phyloP scores from a whole-genome alignment of 2,797 vertebrate species.

The Erpetoichthys calabaricus region DNA sequence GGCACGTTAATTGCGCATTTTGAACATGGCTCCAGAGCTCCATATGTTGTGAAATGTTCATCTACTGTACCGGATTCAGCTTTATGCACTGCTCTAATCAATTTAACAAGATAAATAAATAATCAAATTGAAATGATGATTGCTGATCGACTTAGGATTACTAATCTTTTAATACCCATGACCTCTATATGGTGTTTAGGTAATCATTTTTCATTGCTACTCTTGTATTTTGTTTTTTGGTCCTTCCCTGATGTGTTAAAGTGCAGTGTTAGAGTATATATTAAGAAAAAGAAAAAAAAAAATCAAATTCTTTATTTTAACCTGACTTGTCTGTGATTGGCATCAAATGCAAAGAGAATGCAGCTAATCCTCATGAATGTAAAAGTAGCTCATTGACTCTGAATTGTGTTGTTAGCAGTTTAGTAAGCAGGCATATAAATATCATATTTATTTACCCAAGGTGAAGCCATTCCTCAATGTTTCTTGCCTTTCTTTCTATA shows the following conservation, averaged over 20 bases:
- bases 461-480: slow-evolving; percentile 27
- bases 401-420: slow-evolving; percentile 55
- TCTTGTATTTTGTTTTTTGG: slow-evolving; percentile 14
- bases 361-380: slow-evolving; percentile 65
- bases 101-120: slow-evolving; percentile 59
- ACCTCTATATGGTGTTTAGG: slow-evolving; percentile 39
- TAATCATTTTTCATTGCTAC: slow-evolving; percentile 35
- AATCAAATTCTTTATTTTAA: slow-evolving; percentile 21
- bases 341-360: slow-evolving; percentile 66
- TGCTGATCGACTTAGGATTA: slow-evolving; percentile 43
- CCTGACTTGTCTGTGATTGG: slow-evolving; percentile 43
- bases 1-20: slow-evolving; percentile 19
- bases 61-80: slow-evolving; percentile 26
- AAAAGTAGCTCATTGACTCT: slow-evolving; percentile 68
- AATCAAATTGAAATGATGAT: slow-evolving; percentile 62
- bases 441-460: slow-evolving; percentile 42
- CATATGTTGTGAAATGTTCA: slow-evolving; percentile 46
- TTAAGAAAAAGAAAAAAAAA: slow-evolving; percentile 21
- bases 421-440: slow-evolving; percentile 56
- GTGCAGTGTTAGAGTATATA: not conserved
- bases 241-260: slow-evolving; percentile 5
- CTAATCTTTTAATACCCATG: slow-evolving; percentile 57
- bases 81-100: slow-evolving; percentile 50
- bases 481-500: slow-evolving; percentile 47
- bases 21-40: slow-evolving; percentile 15